These are phyloP conservation scores for Molossus molossus DNA, from an alignment of 2,797 vertebrate genomes.

Conservation along the genomic window DNA sequence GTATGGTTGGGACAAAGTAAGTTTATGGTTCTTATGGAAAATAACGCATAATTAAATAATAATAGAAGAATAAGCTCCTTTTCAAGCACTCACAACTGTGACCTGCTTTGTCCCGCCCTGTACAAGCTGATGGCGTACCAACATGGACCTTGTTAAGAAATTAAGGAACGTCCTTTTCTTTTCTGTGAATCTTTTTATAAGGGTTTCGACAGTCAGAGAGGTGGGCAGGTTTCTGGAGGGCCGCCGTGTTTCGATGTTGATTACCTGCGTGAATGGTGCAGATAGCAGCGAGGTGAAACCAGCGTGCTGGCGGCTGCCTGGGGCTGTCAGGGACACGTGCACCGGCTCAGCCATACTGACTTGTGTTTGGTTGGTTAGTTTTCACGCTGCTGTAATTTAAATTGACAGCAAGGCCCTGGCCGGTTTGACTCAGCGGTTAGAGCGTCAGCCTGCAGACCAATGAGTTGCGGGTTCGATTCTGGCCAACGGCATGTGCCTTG, in stretches of 20 bases:
- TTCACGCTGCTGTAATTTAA: not conserved
- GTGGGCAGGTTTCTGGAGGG: not conserved
- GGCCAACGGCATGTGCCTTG: too few species aligned
- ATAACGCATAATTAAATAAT: not conserved
- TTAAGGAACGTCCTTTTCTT: not conserved
- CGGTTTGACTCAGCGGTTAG: too few species aligned
- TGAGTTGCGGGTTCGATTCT: too few species aligned
- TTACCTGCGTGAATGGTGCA: not conserved
- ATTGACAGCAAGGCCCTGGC: not conserved
- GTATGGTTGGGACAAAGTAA: not conserved
- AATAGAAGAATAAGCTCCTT: too few species aligned
- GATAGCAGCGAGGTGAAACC: not conserved
- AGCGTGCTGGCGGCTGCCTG: fast-evolving
- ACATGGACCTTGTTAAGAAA: not conserved
- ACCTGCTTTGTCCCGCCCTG: not conserved
- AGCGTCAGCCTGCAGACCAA: too few species aligned
- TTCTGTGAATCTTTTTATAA: not conserved
- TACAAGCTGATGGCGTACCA: not conserved
- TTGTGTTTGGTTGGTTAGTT: not conserved
- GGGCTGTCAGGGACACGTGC: fast-evolving
- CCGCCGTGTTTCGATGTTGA: fast-evolving
- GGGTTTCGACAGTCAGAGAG: not conserved
- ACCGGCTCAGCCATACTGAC: not conserved
- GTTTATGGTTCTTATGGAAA: not conserved
- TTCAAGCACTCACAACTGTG: not conserved